A percentile compares a stretch with the other conserved stretches of the same genome.
phyloP scores from a whole-genome alignment of 2,888 invertebrate species.

The Rhagonycha lutea region DNA sequence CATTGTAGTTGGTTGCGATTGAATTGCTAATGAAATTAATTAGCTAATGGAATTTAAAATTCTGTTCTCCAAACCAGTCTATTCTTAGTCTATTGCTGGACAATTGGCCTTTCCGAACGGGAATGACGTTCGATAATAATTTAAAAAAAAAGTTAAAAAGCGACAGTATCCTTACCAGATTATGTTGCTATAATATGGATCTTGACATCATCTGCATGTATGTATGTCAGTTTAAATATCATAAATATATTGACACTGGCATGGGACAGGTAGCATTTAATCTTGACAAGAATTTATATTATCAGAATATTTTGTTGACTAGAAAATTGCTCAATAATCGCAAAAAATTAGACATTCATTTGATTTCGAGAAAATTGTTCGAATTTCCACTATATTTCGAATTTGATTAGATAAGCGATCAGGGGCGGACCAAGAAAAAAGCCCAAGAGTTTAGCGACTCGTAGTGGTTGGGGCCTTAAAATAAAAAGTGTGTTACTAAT shows the following conservation, averaged over 20 bases:
- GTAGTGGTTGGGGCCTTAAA: no score
- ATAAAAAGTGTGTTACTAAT: neutral
- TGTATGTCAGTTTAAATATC: neutral
- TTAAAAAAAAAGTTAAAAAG: neutral
- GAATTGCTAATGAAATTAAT: neutral
- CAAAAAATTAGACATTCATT: neutral
- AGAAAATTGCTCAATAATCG: neutral
- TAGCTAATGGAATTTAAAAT: neutral
- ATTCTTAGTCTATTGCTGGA: neutral
- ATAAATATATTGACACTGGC: neutral
- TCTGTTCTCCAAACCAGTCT: neutral
- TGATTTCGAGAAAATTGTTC: no score
- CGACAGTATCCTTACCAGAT: no score
- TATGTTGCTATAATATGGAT: no score
- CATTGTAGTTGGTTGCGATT: neutral
- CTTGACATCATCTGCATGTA: no score
- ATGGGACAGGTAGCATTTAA: neutral
- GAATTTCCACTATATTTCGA: no score
- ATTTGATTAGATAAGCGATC: no score
- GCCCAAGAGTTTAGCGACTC: no score
- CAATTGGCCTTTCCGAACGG: neutral
- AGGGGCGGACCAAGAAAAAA: no score
- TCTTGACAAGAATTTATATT: neutral
- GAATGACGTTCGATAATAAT: neutral
- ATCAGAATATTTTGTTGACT: neutral